Conservation (phyloP, 1,140 invertebrate genomes). For the Sitobion miscanthi region DNA sequence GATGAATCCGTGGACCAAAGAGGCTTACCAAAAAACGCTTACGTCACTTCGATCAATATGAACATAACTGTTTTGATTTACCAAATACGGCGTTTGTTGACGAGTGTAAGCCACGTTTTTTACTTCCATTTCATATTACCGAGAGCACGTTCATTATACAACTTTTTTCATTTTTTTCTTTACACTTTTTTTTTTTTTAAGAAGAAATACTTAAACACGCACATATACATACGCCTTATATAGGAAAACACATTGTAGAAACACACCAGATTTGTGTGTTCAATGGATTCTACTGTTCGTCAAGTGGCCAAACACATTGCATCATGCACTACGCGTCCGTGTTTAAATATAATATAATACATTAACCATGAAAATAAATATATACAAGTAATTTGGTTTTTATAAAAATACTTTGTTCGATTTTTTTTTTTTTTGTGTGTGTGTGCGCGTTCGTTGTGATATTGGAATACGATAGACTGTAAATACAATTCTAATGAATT, state of each 20-base stretch:
- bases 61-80: constrained; percentile 45
- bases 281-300: constrained; percentile 48
- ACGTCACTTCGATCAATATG: constrained; percentile 51
- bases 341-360: constrained; percentile 42
- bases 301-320: constrained; percentile 39
- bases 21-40: constrained; percentile 48
- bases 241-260: constrained; percentile 27
- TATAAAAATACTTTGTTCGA: background rate
- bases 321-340: background rate
- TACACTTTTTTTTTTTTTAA: background rate
- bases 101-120: constrained; percentile 46
- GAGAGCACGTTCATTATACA: constrained; percentile 38
- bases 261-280: constrained; percentile 48
- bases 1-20: constrained; percentile 28
- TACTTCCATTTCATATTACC: constrained; percentile 23
- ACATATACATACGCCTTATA: constrained; percentile 20
- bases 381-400: background rate
- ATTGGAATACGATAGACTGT: constrained; percentile 13
- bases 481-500: constrained; percentile 16
- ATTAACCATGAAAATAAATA: background rate
- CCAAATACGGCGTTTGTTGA: constrained; percentile 52
- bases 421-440: background rate
- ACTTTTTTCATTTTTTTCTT: background rate
- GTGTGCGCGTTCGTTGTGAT: background rate
- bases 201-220: constrained; percentile 51